Evolutionary conservation across 2,797 vertebrate genomes (phyloP).

Genomic region (Xenops minutus): DNA sequence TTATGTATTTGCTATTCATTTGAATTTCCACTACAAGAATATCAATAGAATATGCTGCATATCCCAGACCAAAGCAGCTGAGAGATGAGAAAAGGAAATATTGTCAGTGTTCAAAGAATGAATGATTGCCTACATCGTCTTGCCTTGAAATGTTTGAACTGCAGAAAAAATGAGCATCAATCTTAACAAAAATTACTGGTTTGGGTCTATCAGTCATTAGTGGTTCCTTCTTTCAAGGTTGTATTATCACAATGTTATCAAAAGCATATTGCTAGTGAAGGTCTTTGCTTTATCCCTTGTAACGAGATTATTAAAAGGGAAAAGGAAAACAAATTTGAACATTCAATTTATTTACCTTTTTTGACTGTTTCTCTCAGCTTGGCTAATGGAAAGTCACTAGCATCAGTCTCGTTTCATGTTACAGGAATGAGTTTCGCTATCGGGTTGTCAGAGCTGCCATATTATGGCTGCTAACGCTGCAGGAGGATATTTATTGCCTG

Average conservation of each 20-base stretch:
- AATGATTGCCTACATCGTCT: background rate
- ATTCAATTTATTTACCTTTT: background rate
- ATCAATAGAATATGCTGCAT: background rate
- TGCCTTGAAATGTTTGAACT: background rate
- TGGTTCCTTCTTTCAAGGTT: background rate
- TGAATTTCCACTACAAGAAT: background rate
- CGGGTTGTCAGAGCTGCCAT: conserved; percentile 26
- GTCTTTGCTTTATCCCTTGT: background rate
- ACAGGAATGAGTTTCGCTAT: conserved; percentile 18
- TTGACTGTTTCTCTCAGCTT: background rate
- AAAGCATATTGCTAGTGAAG: background rate
- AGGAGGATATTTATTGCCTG: conserved; percentile 52
- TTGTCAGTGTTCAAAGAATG: background rate
- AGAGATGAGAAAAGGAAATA: background rate
- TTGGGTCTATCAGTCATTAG: background rate
- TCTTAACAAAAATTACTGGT: background rate
- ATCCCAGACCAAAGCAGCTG: background rate
- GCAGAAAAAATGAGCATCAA: background rate
- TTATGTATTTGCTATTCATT: background rate
- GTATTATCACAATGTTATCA: background rate
- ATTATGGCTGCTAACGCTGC: background rate
- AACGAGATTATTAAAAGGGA: background rate
- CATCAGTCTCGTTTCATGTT: conserved; percentile 6
- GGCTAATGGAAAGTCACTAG: background rate
- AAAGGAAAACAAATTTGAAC: background rate